Base-by-base conservation (phyloP, 2,797 vertebrate genomes). In the Dryobates pubescens region DNA sequence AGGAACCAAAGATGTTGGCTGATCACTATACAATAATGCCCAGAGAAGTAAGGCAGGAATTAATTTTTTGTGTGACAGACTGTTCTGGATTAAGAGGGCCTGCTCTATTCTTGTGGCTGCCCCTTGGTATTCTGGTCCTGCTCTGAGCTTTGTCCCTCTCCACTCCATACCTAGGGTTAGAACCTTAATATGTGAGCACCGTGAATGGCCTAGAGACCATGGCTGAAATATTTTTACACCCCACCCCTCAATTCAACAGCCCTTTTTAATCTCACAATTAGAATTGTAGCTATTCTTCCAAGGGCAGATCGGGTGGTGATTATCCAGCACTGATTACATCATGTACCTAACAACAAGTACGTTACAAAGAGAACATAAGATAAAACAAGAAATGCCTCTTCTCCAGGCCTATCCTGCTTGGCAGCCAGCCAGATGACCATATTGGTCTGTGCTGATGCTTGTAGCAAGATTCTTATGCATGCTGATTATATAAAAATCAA, bases 401-500 rank as follows among this genome's bases (percentile, higher is more conserved):
- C 74, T 86, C 51, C 54, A 59, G 70, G 14, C 29, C 71, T 59
- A 0, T 41, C 34, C 53, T 79, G 19, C 34, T 47, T 65, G 63
- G 63, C 64, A 82, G 73, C 6, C 56, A 59, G 41, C 27, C 30
- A 82, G 34, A 13, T 77, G 64, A 51, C 70, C 64, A 1, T 13
- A 4, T 0, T 64, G 69, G 5, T 54, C 56, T 71, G 12, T 45
- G 15, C 17, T 34, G 36, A 69, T 51, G 17, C 10, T 80, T 72
- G 26, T 32, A 59, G 15, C 67, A 89, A 89, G 83, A 51, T 69
- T 92, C 51, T 93, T 85, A 43, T 26, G 41, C 23, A 7, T 62
- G 61, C 30, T 86, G 38, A 73, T 82, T 95, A 22, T 96, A 90
- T 72, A 88, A 92, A 96, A 96, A 80, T 76, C 51, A 62, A 45